phyloP scores from a whole-genome alignment of 37 sponge, comb jelly and placozoan genomes.

The Axinella damicornis region DNA sequence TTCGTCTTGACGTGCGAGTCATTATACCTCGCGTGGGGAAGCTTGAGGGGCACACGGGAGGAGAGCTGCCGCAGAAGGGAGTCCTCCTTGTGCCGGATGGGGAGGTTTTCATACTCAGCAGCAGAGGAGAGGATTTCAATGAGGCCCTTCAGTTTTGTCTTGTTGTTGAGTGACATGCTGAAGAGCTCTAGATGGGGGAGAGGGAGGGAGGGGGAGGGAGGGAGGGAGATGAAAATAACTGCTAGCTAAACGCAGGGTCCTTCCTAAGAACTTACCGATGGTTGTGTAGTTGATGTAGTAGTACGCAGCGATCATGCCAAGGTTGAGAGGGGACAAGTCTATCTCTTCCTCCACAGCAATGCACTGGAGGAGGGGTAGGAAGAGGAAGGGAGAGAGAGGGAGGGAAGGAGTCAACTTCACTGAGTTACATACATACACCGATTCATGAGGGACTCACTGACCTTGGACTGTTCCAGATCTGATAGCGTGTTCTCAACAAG shows the following conservation, averaged over 20 bases:
- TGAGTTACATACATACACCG: too few relatives aligned
- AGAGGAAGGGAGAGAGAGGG: not conserved
- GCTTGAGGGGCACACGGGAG: slow-evolving; percentile 88
- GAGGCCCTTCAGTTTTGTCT: slow-evolving; percentile 96
- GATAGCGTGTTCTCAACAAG: slow-evolving; percentile 93
- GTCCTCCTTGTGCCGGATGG: slow-evolving; percentile 97
- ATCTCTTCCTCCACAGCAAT: slow-evolving; percentile 95
- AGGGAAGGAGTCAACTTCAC: too few relatives aligned
- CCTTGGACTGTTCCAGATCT: slow-evolving; percentile 97
- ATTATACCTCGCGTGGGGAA: slow-evolving; percentile 83
- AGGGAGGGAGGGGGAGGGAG: not conserved
- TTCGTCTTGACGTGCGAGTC: slow-evolving; percentile 97
- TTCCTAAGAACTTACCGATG: slow-evolving; percentile 70
- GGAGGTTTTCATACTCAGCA: slow-evolving; percentile 91
- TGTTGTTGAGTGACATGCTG: slow-evolving; percentile 94
- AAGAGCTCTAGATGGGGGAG: slow-evolving; percentile 83
- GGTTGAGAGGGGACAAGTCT: slow-evolving; percentile 91
- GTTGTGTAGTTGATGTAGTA: slow-evolving; percentile 99
- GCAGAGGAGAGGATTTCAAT: slow-evolving; percentile 95
- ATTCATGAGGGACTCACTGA: not conserved
- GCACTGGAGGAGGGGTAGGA: slow-evolving; percentile 59
- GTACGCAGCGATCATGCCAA: slow-evolving; percentile 99
- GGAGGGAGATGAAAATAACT: not conserved
- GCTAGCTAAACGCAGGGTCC: too few relatives aligned
- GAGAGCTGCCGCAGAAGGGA: slow-evolving; percentile 86